Evolutionary conservation across 2,888 invertebrate species (phyloP), one percentile per base, ranked within the genome.

Genomic region (Netelia inedita): DNA sequence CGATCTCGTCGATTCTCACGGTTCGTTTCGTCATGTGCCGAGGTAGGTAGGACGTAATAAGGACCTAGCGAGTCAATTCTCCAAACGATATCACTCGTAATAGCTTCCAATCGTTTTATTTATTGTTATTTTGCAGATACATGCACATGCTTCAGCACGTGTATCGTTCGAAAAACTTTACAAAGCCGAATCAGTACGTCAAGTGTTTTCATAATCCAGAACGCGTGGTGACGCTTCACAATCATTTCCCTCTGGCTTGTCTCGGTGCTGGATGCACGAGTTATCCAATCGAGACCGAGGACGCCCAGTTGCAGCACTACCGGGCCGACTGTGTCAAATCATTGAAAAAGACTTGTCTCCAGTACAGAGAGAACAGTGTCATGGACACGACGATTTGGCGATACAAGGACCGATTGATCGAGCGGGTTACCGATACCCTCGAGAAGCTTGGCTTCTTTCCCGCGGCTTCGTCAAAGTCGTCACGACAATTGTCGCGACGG

Each of bases 91-190:
- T 6, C 35, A 6, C 1, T 6, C 2, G 0, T 6, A 0, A 35
- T 35, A 35, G 6, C 35, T 35, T 35, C 35, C 6, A 6, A 35
- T 35, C 35, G 35, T 5, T 6, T 6, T 35, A 35, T 35, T 35
- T 35, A 35, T 35, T 35, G 0, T 0, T 35, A 5, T 35, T 5
- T 35, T 35, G 21, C 86, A 93, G 93, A 82, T 98, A 98, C 93
- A 96, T 98, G 97, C 98, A 98, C 94, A 98, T 98, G 98, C 93
- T 98, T 92, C 98, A 98, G 94, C 98, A 98, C 94, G 98, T 98
- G 63, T 97, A 98, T 93, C 95, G 98, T 79, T 97, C 98, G 88
- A 96, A 96, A 92, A 98, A 98, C 94, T 98, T 97, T 94, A 98
- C 98, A 8, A 98, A 98, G 94, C 98, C 98, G 6, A 98, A 98